These are phyloP conservation scores for Dromiciops gliroides DNA, from an alignment of 2,113 vertebrate species.

Conservation along the genomic window DNA sequence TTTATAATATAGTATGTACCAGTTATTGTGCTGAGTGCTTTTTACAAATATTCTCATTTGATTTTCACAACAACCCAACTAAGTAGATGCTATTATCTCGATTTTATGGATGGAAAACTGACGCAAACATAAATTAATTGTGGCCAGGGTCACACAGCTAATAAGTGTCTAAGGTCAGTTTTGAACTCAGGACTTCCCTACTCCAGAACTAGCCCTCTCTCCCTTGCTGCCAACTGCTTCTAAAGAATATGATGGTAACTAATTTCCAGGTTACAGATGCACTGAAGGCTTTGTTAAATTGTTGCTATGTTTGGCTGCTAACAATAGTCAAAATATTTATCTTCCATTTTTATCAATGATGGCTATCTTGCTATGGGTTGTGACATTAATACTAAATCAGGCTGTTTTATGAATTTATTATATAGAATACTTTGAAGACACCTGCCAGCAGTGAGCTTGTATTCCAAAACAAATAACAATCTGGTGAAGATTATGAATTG, in stretches of 20 bases:
- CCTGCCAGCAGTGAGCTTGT: not conserved
- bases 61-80: not conserved
- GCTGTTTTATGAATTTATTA: not conserved
- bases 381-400: not conserved
- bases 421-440: not conserved
- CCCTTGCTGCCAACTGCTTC: not conserved
- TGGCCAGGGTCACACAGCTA: no score
- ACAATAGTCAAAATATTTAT: fast-evolving
- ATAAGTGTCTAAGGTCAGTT: no score
- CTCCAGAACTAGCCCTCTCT: not conserved
- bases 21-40: no score
- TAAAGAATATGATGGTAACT: slow-evolving; percentile 1
- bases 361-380: not conserved
- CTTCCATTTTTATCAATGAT: not conserved
- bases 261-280: not conserved
- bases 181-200: not conserved
- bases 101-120: no score
- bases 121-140: no score
- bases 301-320: not conserved
- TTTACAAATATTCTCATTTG: not conserved
- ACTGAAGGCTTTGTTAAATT: not conserved
- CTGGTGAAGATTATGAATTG: not conserved
- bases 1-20: not conserved
- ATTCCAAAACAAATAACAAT: not conserved
- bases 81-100: no score